Evolutionary conservation across 1,140 invertebrate species (phyloP), one percentile per base, ranked within the genome.

Genomic region (Pogonomyrmex californicus): DNA sequence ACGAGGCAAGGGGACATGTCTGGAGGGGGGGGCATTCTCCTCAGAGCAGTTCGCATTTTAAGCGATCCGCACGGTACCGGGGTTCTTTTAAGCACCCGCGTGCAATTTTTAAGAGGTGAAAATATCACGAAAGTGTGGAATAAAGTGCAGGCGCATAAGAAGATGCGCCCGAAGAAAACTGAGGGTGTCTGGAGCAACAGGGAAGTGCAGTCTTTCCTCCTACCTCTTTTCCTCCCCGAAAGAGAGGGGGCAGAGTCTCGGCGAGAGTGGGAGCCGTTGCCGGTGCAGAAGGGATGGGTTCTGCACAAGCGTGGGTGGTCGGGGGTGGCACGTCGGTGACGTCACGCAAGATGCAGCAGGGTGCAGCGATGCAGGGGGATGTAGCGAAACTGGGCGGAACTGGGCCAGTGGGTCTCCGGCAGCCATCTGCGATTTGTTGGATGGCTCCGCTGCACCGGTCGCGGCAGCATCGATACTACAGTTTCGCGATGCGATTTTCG

Each of bases 361-460:
- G 85, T 92, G 90, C 90, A 91, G 88, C 85, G 60, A 89, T 92
- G 92, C 90, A 93, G 90, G 88, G 91, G 92, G 93, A 92, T 92
- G 91, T 91, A 92, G 91, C 87, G 88, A 91, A 89, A 82, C 88
- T 87, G 86, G 85, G 83, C 68, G 89, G 93, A 94, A 94, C 91
- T 94, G 93, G 93, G 93, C 93, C 93, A 95, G 94, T 95, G 92
- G 94, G 93, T 92, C 93, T 93, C 68, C 90, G 88, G 91, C 91
- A 92, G 91, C 91, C 93, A 94, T 93, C 93, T 93, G 93, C 90
- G 92, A 94, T 92, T 93, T 91, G 91, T 83, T 88, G 86, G 78
- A 90, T 91, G 86, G 88, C 82, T 90, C 86, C 73, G 82, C 62
- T 85, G 82, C 70, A 63, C 49, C 38, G 38, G 47, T 33, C 60